Percentiles rank a stretch among this genome's conserved stretches.
Conservation (phyloP, 2,888 invertebrate species). For the Caradrina kadenii region DNA sequence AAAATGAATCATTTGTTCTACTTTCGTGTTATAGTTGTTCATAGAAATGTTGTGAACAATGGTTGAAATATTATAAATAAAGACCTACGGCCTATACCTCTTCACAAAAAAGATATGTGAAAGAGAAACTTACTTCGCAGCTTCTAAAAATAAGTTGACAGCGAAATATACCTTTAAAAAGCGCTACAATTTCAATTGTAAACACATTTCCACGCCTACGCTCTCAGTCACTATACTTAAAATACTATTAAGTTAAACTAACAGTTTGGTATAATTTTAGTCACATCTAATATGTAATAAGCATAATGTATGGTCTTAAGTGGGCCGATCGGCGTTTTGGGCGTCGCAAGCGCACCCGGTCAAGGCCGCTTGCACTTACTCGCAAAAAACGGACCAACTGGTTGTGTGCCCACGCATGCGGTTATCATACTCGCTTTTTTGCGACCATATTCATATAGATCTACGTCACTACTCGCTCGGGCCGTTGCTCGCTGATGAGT, state of each 20-base stretch:
- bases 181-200: conserved; percentile 9
- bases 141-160: neutral
- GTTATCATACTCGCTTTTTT: conserved; percentile 74
- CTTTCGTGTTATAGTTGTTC: conserved; percentile 16
- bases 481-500: conserved; percentile 68
- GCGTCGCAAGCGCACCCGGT: conserved; percentile 78
- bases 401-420: conserved; percentile 82
- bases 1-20: conserved; percentile 47
- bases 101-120: conserved; percentile 6
- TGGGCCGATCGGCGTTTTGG: conserved; percentile 77
- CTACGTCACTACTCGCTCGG: conserved; percentile 63
- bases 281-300: conserved; percentile 55
- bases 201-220: conserved; percentile 13
- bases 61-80: conserved; percentile 19
- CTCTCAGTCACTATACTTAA: conserved; percentile 34
- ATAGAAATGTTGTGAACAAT: conserved; percentile 18
- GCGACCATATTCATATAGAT: conserved; percentile 53
- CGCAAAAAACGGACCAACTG: conserved; percentile 85
- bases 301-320: conserved; percentile 66
- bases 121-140: conserved; percentile 13
- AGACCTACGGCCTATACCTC: neutral
- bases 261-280: conserved; percentile 53
- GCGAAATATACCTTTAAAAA: conserved; percentile 4
- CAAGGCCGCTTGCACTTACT: conserved; percentile 87
- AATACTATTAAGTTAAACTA: conserved; percentile 35